Evolutionary conservation across 2,113 vertebrate species (phyloP).

Genomic region (Apus apus): DNA sequence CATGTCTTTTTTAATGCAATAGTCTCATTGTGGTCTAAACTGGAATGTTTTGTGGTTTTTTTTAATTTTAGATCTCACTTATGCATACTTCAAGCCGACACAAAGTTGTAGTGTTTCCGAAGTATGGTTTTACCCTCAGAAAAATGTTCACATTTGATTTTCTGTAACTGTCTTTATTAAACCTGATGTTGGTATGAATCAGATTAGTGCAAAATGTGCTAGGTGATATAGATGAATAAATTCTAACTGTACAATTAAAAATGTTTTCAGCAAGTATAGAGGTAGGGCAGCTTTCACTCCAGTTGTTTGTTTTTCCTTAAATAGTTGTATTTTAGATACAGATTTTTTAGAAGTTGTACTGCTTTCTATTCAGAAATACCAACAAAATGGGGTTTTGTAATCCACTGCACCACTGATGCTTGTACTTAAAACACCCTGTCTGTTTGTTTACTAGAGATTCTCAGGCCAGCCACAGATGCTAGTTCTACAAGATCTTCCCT

Average conservation of each 20-base stretch:
- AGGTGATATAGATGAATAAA: background rate
- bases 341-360: background rate
- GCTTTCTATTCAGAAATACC: constrained; percentile 44
- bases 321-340: background rate
- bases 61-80: background rate
- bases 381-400: constrained; percentile 32
- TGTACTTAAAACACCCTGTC: background rate
- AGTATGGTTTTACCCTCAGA: background rate
- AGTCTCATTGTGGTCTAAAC: background rate
- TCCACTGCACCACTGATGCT: background rate
- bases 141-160: background rate
- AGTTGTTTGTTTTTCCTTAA: background rate
- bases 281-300: background rate
- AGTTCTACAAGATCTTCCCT: constrained; percentile 48
- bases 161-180: background rate
- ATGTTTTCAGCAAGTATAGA: background rate
- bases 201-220: background rate
- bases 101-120: background rate
- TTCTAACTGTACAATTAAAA: background rate
- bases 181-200: background rate
- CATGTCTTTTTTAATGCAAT: background rate
- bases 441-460: constrained; percentile 51
- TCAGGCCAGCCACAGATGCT: constrained; percentile 61
- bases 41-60: too few species aligned
- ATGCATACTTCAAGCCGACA: background rate